Evolutionary conservation across 2,888 invertebrate genomes (phyloP).

Genomic region (Liopterus haemorrhoidalis): DNA sequence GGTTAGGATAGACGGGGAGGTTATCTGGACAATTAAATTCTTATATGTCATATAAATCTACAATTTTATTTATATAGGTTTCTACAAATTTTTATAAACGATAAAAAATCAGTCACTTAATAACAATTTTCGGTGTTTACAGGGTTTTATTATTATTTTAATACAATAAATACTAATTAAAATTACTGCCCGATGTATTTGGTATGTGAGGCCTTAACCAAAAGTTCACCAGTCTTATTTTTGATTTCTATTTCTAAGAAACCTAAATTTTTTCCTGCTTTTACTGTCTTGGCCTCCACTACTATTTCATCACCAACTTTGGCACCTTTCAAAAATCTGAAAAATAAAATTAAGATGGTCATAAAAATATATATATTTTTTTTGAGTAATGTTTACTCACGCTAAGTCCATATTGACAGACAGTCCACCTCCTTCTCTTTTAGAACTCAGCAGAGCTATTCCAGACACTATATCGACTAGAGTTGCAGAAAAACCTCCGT

Average conservation of each 20-base stretch:
- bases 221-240: constrained; percentile 66
- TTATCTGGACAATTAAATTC: too few relatives aligned
- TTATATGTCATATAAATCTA: too few relatives aligned
- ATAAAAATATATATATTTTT: background rate
- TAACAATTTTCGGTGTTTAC: too few relatives aligned
- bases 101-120: too few relatives aligned
- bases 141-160: too few relatives aligned
- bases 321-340: constrained; percentile 72
- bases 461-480: constrained; percentile 73
- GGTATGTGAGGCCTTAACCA: constrained; percentile 81
- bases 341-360: constrained; percentile 36
- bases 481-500: constrained; percentile 81
- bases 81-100: too few relatives aligned
- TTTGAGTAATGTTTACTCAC: constrained; percentile 47
- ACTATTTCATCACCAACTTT: constrained; percentile 70
- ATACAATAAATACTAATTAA: background rate
- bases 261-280: constrained; percentile 72
- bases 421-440: constrained; percentile 55
- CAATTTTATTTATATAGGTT: too few relatives aligned
- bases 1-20: too few relatives aligned
- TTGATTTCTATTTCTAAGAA: constrained; percentile 74
- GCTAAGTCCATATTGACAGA: constrained; percentile 76
- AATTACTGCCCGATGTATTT: constrained; percentile 52
- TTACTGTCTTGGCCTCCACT: constrained; percentile 71
- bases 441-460: constrained; percentile 66